Evolutionary conservation across 2,888 invertebrate species (phyloP).

Genomic region (Andrena marginata): DNA sequence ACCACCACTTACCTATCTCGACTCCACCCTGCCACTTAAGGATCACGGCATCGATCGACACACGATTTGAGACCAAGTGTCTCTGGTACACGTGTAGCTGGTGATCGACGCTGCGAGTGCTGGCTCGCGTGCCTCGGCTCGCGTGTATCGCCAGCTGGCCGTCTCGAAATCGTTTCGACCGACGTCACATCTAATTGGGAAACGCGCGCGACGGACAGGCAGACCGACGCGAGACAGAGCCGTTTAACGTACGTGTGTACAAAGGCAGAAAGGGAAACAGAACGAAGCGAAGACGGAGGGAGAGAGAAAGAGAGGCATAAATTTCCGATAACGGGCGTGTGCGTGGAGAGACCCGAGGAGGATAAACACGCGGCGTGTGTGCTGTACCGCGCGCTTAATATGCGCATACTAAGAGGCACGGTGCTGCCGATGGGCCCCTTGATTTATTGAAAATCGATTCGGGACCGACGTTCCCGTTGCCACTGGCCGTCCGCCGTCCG

Average conservation of each 20-base stretch:
- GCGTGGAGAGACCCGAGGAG: slow-evolving; percentile 60
- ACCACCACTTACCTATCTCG: background rate
- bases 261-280: no score
- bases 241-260: no score
- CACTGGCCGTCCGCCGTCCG: slow-evolving; percentile 34
- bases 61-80: slow-evolving; percentile 7
- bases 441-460: slow-evolving; percentile 65
- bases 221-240: slow-evolving; percentile 21
- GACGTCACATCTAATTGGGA: slow-evolving; percentile 53
- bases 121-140: slow-evolving; percentile 14
- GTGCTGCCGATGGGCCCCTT: slow-evolving; percentile 52
- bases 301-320: slow-evolving; percentile 40
- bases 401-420: slow-evolving; percentile 68
- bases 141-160: background rate
- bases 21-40: background rate
- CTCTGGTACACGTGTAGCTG: slow-evolving; percentile 1
- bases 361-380: slow-evolving; percentile 60
- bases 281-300: background rate
- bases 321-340: slow-evolving; percentile 59
- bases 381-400: slow-evolving; percentile 56
- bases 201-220: slow-evolving; percentile 35
- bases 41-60: background rate
- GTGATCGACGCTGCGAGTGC: slow-evolving; percentile 1
- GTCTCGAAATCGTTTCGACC: slow-evolving; percentile 26
- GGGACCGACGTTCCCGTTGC: slow-evolving; percentile 50